Base-by-base conservation (phyloP, 2,797 vertebrate genomes). In the Microctenopoma stevenorrisi region DNA sequence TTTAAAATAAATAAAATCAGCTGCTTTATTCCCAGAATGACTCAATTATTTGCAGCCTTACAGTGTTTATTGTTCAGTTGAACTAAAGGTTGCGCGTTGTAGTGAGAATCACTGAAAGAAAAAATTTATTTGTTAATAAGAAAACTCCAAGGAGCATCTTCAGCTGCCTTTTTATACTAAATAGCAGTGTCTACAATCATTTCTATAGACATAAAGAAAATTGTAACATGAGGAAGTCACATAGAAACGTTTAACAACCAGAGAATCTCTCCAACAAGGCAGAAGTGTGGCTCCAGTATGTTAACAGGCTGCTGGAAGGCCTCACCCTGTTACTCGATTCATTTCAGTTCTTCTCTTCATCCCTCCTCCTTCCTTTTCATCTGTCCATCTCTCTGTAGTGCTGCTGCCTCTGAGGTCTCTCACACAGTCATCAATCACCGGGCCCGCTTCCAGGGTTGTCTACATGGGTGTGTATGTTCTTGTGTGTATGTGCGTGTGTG, bases 361-460 rank as follows among this genome's bases (percentile, higher is more conserved):
- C 59, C 77, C 78, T 81, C 81, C 82, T 87, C 64, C 67, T 68
- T 58, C 72, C 84, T 78, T 85, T 83, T 86, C 86, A 86, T 87
- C 78, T 82, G 86, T 87, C 86, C 87, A 77, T 88, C 87, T 85
- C 81, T 78, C 71, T 76, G 74, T 76, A 58, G 82, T 48, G 68
- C 82, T 74, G 75, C 74, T 81, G 79, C 84, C 88, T 87, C 85
- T 72, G 76, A 86, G 84, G 79, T 83, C 76, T 78, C 82, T 84
- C 67, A 83, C 59, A 69, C 25, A 82, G 74, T 85, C 86, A 91
- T 90, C 87, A 88, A 91, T 89, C 88, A 87, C 71, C 1, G 12
- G 76, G 72, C 73, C n/a, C 58, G 65, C 59, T 81, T 81, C 81
- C 82, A 72, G 67, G 53, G 38, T 61, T 49, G 13, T 76, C 59